phyloP scores from a whole-genome alignment of 1,140 invertebrate genomes.

The Musca vetustissima region DNA sequence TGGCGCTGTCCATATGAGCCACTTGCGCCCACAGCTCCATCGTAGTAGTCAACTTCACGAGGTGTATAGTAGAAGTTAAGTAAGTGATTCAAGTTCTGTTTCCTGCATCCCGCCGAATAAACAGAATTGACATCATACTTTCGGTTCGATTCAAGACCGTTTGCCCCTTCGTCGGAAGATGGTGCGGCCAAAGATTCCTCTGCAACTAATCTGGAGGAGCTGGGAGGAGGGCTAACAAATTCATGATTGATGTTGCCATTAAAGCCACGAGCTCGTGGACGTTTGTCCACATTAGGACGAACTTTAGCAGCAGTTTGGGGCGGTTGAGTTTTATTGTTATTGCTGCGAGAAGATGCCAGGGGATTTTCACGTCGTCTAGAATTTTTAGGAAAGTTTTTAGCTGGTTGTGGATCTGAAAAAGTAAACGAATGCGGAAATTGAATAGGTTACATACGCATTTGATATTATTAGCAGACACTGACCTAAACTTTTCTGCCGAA shows the following conservation, averaged over 20 bases:
- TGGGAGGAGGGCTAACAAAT: conserved; percentile 29
- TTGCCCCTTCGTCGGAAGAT: neutral
- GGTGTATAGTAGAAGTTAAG: conserved; percentile 82
- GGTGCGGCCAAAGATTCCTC: conserved; percentile 1
- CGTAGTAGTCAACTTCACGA: conserved; percentile 56
- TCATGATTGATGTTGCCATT: conserved; percentile 25
- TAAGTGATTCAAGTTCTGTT: conserved; percentile 90
- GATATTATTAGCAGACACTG: neutral
- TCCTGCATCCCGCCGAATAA: conserved; percentile 80
- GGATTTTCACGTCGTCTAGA: conserved; percentile 48
- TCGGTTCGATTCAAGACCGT: conserved; percentile 5
- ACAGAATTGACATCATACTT: conserved; percentile 80
- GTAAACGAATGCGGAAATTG: neutral
- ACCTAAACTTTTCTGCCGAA: conserved; percentile 47
- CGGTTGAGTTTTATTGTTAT: conserved; percentile 32
- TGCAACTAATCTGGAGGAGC: conserved; percentile 17
- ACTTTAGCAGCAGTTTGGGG: conserved; percentile 34
- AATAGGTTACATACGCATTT: neutral
- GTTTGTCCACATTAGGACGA: conserved; percentile 52
- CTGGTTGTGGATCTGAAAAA: conserved; percentile 43
- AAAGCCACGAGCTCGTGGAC: conserved; percentile 40
- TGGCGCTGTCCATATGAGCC: conserved; percentile 42
- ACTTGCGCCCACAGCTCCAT: conserved; percentile 40
- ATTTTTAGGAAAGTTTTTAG: conserved; percentile 38
- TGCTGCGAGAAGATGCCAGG: conserved; percentile 39